These are phyloP conservation scores for Solea solea DNA, from an alignment of 2,113 vertebrate species.

Conservation along the genomic window DNA sequence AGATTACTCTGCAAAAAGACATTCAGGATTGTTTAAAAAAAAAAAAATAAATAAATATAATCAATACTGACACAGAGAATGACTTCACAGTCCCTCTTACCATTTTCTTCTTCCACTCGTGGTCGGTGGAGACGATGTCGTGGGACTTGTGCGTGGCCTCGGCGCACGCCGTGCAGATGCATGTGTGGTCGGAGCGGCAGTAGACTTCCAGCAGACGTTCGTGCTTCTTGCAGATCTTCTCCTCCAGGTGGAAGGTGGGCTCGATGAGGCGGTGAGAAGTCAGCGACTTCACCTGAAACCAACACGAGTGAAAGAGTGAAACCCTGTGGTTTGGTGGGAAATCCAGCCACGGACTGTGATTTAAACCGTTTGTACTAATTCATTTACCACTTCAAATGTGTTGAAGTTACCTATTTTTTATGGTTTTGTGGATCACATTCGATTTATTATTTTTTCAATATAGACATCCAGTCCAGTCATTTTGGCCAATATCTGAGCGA, in stretches of 20 bases:
- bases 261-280: slow-evolving; percentile 81
- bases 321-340: too few species aligned
- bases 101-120: slow-evolving; percentile 83
- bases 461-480: too few species aligned
- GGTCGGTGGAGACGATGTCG: slow-evolving; percentile 77
- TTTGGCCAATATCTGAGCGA: too few species aligned
- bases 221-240: slow-evolving; percentile 85
- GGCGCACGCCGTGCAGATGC: slow-evolving; percentile 84
- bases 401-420: too few species aligned
- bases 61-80: too few species aligned
- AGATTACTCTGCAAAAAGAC: slow-evolving; percentile 64
- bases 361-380: too few species aligned
- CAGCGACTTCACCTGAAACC: slow-evolving; percentile 69
- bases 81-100: slow-evolving; percentile 62
- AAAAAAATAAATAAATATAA: neutral
- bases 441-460: too few species aligned
- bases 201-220: slow-evolving; percentile 84
- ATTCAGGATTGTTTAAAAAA: neutral
- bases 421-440: too few species aligned
- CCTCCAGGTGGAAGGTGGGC: slow-evolving; percentile 80
- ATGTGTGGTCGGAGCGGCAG: slow-evolving; percentile 84
- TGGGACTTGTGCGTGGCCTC: slow-evolving; percentile 83
- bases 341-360: too few species aligned
- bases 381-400: too few species aligned
- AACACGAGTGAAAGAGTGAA: neutral